phyloP scores from a whole-genome alignment of 2,113 vertebrate species.

The Excalfactoria chinensis region DNA sequence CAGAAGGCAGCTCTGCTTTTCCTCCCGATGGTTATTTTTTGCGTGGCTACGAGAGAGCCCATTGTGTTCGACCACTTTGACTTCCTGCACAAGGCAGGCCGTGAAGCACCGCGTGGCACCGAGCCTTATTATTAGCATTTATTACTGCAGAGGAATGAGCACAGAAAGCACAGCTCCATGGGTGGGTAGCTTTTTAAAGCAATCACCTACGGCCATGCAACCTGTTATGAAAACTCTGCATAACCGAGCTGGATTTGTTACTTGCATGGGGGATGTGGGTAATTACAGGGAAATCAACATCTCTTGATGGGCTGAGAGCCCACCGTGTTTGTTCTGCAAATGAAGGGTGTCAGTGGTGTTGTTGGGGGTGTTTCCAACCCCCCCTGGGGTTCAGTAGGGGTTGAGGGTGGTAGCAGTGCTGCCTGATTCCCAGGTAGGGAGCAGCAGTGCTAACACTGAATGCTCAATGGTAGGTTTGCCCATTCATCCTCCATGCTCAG shows the following conservation, averaged over 20 bases:
- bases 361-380: neutral
- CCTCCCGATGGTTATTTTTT: neutral
- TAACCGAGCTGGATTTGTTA: neutral
- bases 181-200: constrained; percentile 61
- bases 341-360: fast-evolving
- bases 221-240: constrained; percentile 36
- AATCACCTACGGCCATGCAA: constrained; percentile 47
- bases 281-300: neutral
- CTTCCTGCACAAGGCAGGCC: constrained; percentile 9
- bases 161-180: neutral
- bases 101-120: neutral
- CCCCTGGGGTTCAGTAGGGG: fast-evolving
- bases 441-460: fast-evolving
- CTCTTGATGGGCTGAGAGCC: neutral
- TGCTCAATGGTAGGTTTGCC: fast-evolving
- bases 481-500: fast-evolving
- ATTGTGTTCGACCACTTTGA: neutral
- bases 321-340: neutral
- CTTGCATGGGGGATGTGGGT: neutral
- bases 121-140: constrained; percentile 16
- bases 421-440: neutral
- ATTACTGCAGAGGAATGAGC: constrained; percentile 23
- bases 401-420: neutral
- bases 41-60: neutral
- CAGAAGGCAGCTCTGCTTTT: neutral